Evolutionary conservation across 2,888 invertebrate species (phyloP), one percentile per base, ranked within the genome.

Genomic region (Hydraecia micacea): DNA sequence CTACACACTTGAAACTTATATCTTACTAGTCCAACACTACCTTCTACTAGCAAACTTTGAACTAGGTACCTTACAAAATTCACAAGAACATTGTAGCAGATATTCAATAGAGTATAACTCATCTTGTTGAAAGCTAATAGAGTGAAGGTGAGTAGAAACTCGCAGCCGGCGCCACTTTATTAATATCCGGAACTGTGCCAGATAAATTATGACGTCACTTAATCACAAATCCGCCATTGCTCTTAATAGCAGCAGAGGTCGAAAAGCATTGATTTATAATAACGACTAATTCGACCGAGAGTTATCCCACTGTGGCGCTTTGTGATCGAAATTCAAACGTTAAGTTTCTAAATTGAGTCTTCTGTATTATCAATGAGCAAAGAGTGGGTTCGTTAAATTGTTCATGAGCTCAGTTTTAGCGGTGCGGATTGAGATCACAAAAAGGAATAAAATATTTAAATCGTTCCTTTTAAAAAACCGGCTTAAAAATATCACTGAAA

Each of bases 171-270:
- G 85, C 91, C 92, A 88, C 91, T 93, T 93, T 92, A 93, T 93
- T 93, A 93, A 88, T 82, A 87, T 87, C 92, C 91, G 93, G 92
- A 93, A 92, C 91, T 90, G 89, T 89, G 89, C 84, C 90, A 91
- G 92, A 93, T 93, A 93, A 94, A 91, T 94, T 94, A 94, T 93
- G 91, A 93, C 90, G 90, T 86, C 93, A 92, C 92, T 94, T 94
- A 92, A 94, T 94, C 94, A 94, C 91, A 93, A 93, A 94, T 94
- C 92, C 92, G 90, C 92, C 92, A 91, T 92, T 91, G 90, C 92
- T 91, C 92, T 92, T 94, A 94, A 93, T 93, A 92, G 93, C 89
- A 87, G 88, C 85, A 84, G 87, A 88, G 90, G 90, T 90, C 89
- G 88, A 90, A 91, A 91, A 91, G 85, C 91, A 90, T 87, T 92